A percentile compares a stretch with the other conserved stretches of the same genome.
Conservation (phyloP, 2,113 vertebrate species). For the Platycercus adscitus region DNA sequence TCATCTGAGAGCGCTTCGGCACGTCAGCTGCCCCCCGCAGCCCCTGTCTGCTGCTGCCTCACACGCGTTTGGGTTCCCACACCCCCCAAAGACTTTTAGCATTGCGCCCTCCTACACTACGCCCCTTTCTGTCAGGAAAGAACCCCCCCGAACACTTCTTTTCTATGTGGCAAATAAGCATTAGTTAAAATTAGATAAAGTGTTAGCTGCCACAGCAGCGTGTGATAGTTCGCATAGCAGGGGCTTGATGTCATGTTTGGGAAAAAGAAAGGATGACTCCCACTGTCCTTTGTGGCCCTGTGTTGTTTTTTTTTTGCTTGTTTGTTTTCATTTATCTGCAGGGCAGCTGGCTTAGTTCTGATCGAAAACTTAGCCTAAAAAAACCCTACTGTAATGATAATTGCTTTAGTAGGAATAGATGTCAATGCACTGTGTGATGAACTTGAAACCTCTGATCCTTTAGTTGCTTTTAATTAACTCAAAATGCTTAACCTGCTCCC, state of each 20-base stretch:
- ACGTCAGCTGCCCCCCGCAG: fast-evolving
- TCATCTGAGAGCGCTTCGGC: background rate
- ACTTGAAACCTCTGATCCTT: background rate
- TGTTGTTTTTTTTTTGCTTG: background rate
- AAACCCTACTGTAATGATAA: background rate
- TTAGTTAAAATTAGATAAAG: background rate
- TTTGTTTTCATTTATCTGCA: background rate
- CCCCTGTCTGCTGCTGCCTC: background rate
- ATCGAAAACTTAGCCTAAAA: background rate
- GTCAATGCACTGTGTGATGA: fast-evolving
- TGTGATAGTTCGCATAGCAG: background rate
- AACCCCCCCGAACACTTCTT: background rate
- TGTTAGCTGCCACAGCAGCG: background rate
- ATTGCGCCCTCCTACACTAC: background rate
- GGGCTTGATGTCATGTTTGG: background rate
- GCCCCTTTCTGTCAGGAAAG: background rate
- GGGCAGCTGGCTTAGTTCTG: background rate
- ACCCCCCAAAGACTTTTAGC: background rate
- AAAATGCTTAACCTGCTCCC: background rate
- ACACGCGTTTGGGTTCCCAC: background rate
- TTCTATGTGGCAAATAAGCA: background rate
- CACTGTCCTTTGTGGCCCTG: background rate
- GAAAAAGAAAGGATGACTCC: background rate
- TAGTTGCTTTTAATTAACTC: background rate
- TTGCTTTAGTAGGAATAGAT: background rate